A percentile compares a stretch with the other conserved stretches of the same genome.
Conservation (phyloP, 2,888 invertebrate species). For the Drosophila paracracens region DNA sequence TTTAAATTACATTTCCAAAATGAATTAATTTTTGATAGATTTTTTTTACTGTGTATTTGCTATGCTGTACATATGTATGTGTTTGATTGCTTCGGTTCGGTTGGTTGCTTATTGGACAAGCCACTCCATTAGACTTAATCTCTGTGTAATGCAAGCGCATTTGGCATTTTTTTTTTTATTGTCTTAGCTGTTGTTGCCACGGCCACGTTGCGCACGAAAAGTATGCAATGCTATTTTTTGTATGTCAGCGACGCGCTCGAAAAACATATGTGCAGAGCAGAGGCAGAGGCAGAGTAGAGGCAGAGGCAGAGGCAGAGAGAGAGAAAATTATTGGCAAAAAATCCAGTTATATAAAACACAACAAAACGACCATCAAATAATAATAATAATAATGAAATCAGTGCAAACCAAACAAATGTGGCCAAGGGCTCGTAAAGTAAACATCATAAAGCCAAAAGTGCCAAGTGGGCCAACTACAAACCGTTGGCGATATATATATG, state of each 20-base stretch:
- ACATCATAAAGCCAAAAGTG: slow-evolving; percentile 38
- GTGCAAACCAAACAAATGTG: slow-evolving; percentile 54
- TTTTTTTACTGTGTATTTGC: slow-evolving; percentile 8
- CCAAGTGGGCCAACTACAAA: slow-evolving; percentile 31
- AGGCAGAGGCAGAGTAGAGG: too few species aligned
- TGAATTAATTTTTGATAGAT: background rate
- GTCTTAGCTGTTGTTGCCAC: background rate
- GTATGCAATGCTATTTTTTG: slow-evolving; percentile 58
- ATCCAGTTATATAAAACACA: slow-evolving; percentile 33
- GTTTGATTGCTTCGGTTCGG: background rate
- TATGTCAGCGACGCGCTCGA: slow-evolving; percentile 25
- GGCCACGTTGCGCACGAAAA: slow-evolving; percentile 44
- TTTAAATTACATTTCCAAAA: background rate
- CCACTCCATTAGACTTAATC: slow-evolving; percentile 66
- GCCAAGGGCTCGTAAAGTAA: slow-evolving; percentile 59
- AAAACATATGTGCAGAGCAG: slow-evolving; percentile 12
- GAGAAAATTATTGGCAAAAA: slow-evolving; percentile 10
- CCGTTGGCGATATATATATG: slow-evolving; percentile 3
- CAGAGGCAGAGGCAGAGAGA: background rate
- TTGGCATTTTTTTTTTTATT: slow-evolving; percentile 4
- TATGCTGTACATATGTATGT: background rate
- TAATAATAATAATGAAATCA: slow-evolving; percentile 68
- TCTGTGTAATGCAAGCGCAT: slow-evolving; percentile 39
- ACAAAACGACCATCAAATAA: slow-evolving; percentile 66
- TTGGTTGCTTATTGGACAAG: slow-evolving; percentile 25